Evolutionary conservation across 2,797 vertebrate genomes (phyloP).

Genomic region (Synaphobranchus kaupii): DNA sequence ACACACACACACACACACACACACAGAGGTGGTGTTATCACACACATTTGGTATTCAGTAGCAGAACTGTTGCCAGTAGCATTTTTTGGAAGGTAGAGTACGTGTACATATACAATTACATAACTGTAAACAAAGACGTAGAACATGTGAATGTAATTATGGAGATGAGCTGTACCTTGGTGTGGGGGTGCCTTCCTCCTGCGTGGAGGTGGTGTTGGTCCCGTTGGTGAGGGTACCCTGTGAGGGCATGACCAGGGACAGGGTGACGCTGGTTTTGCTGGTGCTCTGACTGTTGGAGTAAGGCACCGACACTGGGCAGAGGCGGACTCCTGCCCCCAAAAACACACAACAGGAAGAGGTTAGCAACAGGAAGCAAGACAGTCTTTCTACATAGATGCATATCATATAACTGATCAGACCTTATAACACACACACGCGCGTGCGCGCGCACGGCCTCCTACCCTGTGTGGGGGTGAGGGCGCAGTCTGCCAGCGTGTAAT

Average conservation of each 20-base stretch:
- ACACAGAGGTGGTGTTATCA: too few relatives aligned
- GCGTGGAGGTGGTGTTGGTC: constrained; percentile 88
- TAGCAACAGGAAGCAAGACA: neutral
- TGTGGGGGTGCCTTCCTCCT: constrained; percentile 92
- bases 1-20: too few relatives aligned
- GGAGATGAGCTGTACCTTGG: constrained; percentile 66
- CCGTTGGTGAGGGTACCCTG: constrained; percentile 94
- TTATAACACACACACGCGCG: neutral
- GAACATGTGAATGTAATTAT: neutral
- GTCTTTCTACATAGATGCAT: neutral
- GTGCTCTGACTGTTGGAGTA: constrained; percentile 93
- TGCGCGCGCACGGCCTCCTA: constrained; percentile 41
- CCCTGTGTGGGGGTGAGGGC: constrained; percentile 73
- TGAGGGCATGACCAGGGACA: constrained; percentile 97
- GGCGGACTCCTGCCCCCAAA: constrained; percentile 78
- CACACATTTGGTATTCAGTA: too few relatives aligned
- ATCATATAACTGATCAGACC: neutral
- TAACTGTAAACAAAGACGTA: neutral
- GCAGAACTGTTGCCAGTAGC: too few relatives aligned
- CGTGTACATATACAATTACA: neutral
- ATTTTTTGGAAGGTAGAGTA: neutral
- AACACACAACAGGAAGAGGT: neutral
- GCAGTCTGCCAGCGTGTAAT: constrained; percentile 78
- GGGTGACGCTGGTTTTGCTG: constrained; percentile 96
- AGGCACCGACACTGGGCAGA: constrained; percentile 94